Evolutionary conservation across 37 sponge, comb jelly and placozoan genomes (phyloP).

Genomic region (Oopsacas minuta): DNA sequence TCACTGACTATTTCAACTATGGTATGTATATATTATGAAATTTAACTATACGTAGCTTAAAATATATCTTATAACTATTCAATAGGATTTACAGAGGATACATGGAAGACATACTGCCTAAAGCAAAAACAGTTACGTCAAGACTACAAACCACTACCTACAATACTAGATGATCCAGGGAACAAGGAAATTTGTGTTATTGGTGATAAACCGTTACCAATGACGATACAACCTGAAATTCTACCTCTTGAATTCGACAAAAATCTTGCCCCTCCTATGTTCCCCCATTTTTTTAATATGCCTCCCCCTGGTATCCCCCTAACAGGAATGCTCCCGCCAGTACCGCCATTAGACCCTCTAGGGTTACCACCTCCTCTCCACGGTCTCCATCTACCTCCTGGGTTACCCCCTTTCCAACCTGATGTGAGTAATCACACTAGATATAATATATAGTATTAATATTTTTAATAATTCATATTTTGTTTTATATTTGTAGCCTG

Average conservation of each 20-base stretch:
- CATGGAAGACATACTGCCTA: conserved; percentile 89
- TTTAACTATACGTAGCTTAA: no score
- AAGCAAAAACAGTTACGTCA: conserved; percentile 62
- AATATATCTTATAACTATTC: neutral
- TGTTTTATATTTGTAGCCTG: neutral
- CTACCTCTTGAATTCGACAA: neutral
- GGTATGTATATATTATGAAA: conserved; percentile 25
- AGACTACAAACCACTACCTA: conserved; percentile 21
- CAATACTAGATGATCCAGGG: neutral
- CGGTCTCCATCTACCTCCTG: neutral
- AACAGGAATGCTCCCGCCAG: neutral
- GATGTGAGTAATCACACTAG: neutral
- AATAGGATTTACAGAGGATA: conserved; percentile 75
- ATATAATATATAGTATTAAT: neutral
- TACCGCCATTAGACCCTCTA: neutral
- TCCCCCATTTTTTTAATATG: neutral
- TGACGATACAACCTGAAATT: neutral
- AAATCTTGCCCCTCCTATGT: neutral
- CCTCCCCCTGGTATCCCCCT: neutral
- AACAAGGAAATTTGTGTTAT: neutral
- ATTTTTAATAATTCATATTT: no score
- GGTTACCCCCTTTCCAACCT: neutral
- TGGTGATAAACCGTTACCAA: neutral
- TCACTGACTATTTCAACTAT: conserved; percentile 97
- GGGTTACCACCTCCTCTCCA: neutral